Conservation (phyloP, 2,888 invertebrate species). For the Drosophila fulvimacula region DNA sequence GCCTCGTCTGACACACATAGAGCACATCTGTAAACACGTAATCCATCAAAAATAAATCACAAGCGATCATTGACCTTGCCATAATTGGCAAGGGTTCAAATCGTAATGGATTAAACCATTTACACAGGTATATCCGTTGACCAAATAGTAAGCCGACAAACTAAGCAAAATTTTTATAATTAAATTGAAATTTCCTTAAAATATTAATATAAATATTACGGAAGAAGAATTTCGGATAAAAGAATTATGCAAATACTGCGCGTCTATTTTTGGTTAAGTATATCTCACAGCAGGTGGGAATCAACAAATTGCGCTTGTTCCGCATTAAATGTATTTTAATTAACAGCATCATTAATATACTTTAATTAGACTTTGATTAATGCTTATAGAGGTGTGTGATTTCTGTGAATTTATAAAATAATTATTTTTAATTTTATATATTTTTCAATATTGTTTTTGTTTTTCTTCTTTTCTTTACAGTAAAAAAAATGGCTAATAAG, state of each 20-base stretch:
- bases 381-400: not conserved
- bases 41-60: slow-evolving; percentile 34
- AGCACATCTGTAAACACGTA: slow-evolving; percentile 71
- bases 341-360: not conserved
- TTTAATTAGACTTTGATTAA: slow-evolving; percentile 22
- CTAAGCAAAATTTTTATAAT: not conserved
- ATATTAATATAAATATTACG: not conserved
- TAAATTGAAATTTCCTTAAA: no score
- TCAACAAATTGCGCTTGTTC: slow-evolving; percentile 17
- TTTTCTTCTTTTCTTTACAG: no score
- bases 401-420: not conserved
- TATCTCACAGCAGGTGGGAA: slow-evolving; percentile 34
- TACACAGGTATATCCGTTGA: slow-evolving; percentile 10
- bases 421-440: not conserved
- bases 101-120: not conserved
- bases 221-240: not conserved
- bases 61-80: slow-evolving; percentile 56
- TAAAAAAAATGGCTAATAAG: no score
- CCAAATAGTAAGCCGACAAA: slow-evolving; percentile 1
- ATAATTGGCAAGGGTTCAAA: slow-evolving; percentile 68
- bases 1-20: slow-evolving; percentile 56
- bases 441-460: not conserved
- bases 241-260: slow-evolving; percentile 5
- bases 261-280: slow-evolving; percentile 24
- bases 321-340: slow-evolving; percentile 18